phyloP scores from a whole-genome alignment of 1,140 invertebrate species.

The Phymorhynchus buccinoides region DNA sequence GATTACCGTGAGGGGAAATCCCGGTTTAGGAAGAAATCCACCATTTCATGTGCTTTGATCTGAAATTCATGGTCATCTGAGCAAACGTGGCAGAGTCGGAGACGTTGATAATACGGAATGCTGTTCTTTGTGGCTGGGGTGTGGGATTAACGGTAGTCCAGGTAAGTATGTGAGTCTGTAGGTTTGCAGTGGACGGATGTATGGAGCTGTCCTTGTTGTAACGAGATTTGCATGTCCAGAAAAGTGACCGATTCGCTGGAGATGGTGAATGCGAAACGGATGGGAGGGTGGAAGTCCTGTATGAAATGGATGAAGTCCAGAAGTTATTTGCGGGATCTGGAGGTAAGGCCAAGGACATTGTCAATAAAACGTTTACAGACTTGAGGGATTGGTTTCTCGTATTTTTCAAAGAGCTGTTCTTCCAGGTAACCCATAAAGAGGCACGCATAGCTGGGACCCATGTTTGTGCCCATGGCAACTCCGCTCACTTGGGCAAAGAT shows the following conservation, averaged over 20 bases:
- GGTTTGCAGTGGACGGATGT: not conserved
- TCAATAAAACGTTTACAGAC: conserved; percentile 78
- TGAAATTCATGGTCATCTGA: not conserved
- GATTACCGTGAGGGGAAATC: too few relatives aligned
- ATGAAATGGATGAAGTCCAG: not conserved
- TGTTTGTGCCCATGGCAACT: conserved; percentile 31
- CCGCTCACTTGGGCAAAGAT: not conserved
- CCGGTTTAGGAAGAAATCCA: too few relatives aligned
- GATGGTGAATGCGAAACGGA: not conserved
- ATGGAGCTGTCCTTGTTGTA: not conserved
- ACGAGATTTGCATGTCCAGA: too few relatives aligned
- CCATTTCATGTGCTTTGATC: not conserved
- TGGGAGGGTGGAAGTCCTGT: not conserved
- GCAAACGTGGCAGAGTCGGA: not conserved
- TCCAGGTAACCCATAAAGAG: conserved; percentile 9
- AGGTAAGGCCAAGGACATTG: conserved; percentile 83
- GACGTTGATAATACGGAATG: not conserved
- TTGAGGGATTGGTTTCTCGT: not conserved
- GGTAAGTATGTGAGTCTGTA: not conserved
- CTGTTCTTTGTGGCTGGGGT: not conserved
- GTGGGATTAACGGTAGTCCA: not conserved
- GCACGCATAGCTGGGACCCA: conserved; percentile 27
- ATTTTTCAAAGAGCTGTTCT: not conserved
- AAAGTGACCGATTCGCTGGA: too few relatives aligned
- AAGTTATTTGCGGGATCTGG: not conserved